Conservation (phyloP, 2,113 vertebrate genomes). For the Myotis yumanensis region DNA sequence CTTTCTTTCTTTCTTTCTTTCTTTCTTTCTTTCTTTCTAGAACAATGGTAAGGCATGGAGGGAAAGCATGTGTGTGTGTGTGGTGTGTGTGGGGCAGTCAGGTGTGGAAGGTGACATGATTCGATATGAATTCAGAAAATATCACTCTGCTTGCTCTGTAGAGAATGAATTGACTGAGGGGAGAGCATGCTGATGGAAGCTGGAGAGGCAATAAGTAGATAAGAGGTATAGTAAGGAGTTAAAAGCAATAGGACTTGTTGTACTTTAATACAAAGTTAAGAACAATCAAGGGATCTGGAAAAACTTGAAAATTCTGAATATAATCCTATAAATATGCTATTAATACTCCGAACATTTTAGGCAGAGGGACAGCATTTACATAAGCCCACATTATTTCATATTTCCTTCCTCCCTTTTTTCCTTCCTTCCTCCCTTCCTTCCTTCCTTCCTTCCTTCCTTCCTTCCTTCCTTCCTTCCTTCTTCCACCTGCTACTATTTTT, state of each 20-base stretch:
- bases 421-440: too few relatives aligned
- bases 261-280: not conserved
- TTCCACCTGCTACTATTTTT: not conserved
- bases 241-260: not conserved
- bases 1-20: accelerated
- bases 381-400: not conserved
- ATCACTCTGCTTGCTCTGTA: not conserved
- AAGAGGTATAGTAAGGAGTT: not conserved
- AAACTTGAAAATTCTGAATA: not conserved
- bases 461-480: too few relatives aligned
- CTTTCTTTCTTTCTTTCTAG: not conserved
- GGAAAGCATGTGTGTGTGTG: not conserved
- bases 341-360: not conserved
- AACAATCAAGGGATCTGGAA: not conserved
- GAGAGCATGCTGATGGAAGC: not conserved
- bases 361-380: not conserved
- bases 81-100: too few relatives aligned
- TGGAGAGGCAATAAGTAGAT: not conserved
- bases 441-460: too few relatives aligned
- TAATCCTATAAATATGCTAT: not conserved
- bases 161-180: not conserved
- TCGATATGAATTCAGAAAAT: not conserved
- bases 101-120: not conserved
- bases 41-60: not conserved
- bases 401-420: not conserved